phyloP scores from a whole-genome alignment of 2,797 vertebrate genomes.

The Synanceia verrucosa region DNA sequence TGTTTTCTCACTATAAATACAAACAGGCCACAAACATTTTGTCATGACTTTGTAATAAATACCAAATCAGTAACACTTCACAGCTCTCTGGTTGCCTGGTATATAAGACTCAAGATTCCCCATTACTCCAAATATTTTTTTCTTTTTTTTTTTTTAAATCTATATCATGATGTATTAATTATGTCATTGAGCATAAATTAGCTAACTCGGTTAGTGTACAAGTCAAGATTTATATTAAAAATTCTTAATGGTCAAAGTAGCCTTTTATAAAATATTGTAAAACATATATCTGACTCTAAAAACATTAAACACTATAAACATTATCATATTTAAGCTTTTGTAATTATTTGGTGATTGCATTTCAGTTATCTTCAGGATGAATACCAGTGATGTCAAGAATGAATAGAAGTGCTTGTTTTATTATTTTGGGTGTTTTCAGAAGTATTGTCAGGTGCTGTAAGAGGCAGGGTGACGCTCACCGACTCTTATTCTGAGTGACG shows the following conservation, averaged over 20 bases:
- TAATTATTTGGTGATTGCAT: not conserved
- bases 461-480: not conserved
- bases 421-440: not conserved
- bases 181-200: too few relatives aligned
- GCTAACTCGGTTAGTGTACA: not conserved
- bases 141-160: too few relatives aligned
- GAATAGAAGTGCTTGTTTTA: not conserved
- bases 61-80: not conserved
- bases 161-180: not conserved
- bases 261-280: not conserved
- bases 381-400: not conserved
- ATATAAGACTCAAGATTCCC: not conserved
- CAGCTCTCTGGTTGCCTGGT: not conserved
- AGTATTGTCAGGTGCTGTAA: not conserved
- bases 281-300: not conserved
- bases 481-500: conserved; percentile 6
- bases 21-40: not conserved
- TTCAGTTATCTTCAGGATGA: not conserved
- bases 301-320: too few relatives aligned
- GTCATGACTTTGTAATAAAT: not conserved
- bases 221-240: not conserved
- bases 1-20: not conserved
- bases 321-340: not conserved
- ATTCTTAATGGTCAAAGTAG: not conserved
- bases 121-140: not conserved